Conservation (phyloP, 2,113 vertebrate genomes). For the Potamarius usumacintae region DNA sequence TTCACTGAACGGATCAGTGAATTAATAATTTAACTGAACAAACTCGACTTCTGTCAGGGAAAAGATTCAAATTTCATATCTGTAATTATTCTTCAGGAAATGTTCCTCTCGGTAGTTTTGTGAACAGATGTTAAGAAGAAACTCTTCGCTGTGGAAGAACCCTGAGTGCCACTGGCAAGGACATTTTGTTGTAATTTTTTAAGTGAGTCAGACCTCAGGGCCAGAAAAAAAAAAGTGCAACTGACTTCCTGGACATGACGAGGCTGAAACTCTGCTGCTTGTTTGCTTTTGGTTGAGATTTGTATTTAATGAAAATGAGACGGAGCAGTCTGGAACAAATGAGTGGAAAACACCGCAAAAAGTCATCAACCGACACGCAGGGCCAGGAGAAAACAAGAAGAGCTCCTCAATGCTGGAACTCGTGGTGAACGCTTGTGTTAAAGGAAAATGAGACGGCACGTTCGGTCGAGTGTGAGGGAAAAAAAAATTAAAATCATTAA, state of each 20-base stretch:
- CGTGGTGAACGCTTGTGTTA: slow-evolving; percentile 24
- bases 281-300: neutral
- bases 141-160: neutral
- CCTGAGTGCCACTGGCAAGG: neutral
- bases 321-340: neutral
- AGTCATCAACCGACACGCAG: neutral
- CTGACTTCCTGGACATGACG: neutral
- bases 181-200: neutral
- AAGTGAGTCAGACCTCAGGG: neutral
- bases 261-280: neutral
- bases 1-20: neutral
- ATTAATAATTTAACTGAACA: neutral
- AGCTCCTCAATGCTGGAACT: neutral
- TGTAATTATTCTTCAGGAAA: neutral
- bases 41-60: neutral
- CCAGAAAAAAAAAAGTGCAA: neutral
- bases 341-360: neutral
- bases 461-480: neutral
- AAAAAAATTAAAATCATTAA: slow-evolving; percentile 1
- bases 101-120: neutral
- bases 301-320: neutral
- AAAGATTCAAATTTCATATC: neutral
- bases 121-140: neutral
- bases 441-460: slow-evolving; percentile 22
- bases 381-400: neutral